Conservation (phyloP, 2,113 vertebrate species). For the Mellivora capensis region DNA sequence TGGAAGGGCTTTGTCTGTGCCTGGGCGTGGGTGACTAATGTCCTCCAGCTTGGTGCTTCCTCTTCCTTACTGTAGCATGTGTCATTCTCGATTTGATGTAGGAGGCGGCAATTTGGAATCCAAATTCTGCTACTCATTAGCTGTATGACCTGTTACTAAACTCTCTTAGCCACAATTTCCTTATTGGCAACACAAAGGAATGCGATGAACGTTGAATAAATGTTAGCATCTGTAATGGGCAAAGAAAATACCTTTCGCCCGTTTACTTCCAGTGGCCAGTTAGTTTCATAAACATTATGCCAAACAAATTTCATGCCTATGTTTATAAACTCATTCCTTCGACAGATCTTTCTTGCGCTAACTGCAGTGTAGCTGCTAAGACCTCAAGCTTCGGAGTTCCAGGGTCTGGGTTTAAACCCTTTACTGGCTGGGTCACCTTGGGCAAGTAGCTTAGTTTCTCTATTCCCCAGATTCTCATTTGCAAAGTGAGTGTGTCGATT, state of each 20-base stretch:
- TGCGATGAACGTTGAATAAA: not conserved
- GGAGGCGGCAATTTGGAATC: not conserved
- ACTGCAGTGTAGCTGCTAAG: not conserved
- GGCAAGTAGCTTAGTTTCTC: not conserved
- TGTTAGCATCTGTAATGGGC: not conserved
- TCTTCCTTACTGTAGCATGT: not conserved
- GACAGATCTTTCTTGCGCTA: not conserved
- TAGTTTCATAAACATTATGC: not conserved
- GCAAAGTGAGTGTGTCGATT: not conserved
- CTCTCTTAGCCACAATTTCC: not conserved
- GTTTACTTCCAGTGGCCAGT: not conserved
- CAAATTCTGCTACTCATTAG: not conserved
- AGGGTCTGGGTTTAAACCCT: not conserved
- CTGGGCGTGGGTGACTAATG: constrained; percentile 42
- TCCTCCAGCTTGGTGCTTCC: not conserved
- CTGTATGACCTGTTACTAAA: not conserved
- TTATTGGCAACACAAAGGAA: not conserved
- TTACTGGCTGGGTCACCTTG: not conserved
- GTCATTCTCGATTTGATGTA: not conserved
- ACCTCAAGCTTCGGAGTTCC: not conserved
- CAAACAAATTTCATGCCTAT: not conserved
- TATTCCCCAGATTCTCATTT: not conserved
- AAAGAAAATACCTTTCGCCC: not conserved
- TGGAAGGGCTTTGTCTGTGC: constrained; percentile 57
- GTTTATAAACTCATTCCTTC: not conserved